Evolutionary conservation across 1,140 invertebrate genomes (phyloP).

Genomic region (Drosophila arizonae): DNA sequence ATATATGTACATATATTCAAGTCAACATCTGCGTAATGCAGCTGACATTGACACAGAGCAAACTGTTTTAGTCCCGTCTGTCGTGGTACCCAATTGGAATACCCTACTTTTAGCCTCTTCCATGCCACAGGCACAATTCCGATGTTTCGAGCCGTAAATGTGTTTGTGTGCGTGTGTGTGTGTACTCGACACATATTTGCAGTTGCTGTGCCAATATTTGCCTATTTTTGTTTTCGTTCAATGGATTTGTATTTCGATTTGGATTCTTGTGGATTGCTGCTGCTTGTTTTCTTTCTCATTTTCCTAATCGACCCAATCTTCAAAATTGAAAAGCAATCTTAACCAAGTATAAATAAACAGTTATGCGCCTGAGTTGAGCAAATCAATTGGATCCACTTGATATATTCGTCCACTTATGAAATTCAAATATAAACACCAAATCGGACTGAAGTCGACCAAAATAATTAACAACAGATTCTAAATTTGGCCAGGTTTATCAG

Average conservation of each 20-base stretch:
- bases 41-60: constrained; percentile 31
- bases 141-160: not conserved
- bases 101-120: not conserved
- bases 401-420: not conserved
- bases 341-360: constrained; percentile 19
- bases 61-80: not conserved
- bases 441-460: not conserved
- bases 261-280: not conserved
- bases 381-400: not conserved
- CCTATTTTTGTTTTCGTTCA: constrained; percentile 21
- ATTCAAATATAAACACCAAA: constrained; percentile 8
- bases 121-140: not conserved
- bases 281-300: not conserved
- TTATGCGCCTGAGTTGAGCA: constrained; percentile 7
- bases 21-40: constrained; percentile 16
- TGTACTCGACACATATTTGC: not conserved
- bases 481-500: constrained; percentile 35
- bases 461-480: constrained; percentile 21
- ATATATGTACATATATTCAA: not conserved
- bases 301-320: constrained; percentile 4
- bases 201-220: constrained; percentile 27
- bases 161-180: not conserved
- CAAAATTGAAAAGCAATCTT: constrained; percentile 8
- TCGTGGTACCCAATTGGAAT: constrained; percentile 8
- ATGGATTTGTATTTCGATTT: constrained; percentile 15